These are phyloP conservation scores for Tetragonula clypearis DNA, from an alignment of 1,140 invertebrate genomes.

Conservation along the genomic window DNA sequence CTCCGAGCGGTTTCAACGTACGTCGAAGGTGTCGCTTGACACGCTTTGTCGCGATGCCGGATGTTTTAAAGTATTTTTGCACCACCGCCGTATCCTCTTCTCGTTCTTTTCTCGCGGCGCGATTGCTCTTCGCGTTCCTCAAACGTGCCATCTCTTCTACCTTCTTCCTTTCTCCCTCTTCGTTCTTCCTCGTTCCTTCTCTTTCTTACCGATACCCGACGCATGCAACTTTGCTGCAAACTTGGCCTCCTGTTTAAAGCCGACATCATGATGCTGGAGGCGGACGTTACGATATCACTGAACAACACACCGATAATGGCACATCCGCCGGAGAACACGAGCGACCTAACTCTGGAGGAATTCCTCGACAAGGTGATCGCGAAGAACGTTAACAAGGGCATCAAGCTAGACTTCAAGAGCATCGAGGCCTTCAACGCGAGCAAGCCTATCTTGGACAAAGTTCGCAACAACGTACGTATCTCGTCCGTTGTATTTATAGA, in stretches of 20 bases:
- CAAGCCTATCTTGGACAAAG: slow-evolving; percentile 82
- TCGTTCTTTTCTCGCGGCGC: neutral
- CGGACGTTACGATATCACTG: slow-evolving; percentile 90
- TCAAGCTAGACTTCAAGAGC: slow-evolving; percentile 87
- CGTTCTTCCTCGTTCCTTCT: neutral
- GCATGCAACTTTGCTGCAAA: neutral
- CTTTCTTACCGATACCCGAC: neutral
- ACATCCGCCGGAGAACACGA: slow-evolving; percentile 88
- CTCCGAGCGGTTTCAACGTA: neutral
- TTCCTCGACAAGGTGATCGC: slow-evolving; percentile 86
- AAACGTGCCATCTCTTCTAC: no score
- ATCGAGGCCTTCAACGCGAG: slow-evolving; percentile 89
- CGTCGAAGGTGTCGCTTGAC: neutral
- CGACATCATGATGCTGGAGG: slow-evolving; percentile 92
- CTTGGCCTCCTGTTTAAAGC: slow-evolving; percentile 77
- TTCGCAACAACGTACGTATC: slow-evolving; percentile 77
- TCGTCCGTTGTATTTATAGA: slow-evolving; percentile 25
- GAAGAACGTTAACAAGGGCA: slow-evolving; percentile 75
- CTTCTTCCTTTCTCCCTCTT: neutral
- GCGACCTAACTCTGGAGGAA: slow-evolving; percentile 89
- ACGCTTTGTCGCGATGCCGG: neutral
- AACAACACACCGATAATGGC: slow-evolving; percentile 89
- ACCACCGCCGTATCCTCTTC: no score
- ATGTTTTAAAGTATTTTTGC: neutral
- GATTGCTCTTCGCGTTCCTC: neutral